Percentiles rank a stretch among this genome's conserved stretches.
Conservation (phyloP, 2,797 vertebrate species). For the Rhinophrynus dorsalis region DNA sequence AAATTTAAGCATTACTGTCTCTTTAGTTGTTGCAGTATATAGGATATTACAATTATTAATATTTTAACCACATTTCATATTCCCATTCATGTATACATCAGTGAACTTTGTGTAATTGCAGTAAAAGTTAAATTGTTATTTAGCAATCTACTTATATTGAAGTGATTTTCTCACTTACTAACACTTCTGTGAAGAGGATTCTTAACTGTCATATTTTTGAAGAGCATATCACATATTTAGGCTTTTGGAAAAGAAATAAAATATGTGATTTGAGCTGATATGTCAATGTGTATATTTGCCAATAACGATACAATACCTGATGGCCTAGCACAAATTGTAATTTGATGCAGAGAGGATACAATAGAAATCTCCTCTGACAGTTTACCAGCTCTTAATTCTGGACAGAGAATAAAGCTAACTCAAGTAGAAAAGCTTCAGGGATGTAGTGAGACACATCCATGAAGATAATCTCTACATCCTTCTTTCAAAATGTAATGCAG, state of each 20-base stretch:
- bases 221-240: not conserved
- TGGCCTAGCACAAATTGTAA: constrained; percentile 27
- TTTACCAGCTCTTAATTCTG: constrained; percentile 27
- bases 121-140: too few relatives aligned
- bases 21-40: too few relatives aligned
- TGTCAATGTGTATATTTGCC: constrained; percentile 8
- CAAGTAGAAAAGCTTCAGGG: constrained; percentile 32
- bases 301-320: constrained; percentile 23
- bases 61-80: too few relatives aligned
- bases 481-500: constrained; percentile 36
- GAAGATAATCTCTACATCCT: constrained; percentile 27
- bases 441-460: constrained; percentile 32
- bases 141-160: too few relatives aligned
- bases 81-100: too few relatives aligned
- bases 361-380: constrained; percentile 31
- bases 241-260: not conserved
- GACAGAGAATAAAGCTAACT: constrained; percentile 20
- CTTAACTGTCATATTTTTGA: not conserved
- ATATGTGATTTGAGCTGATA: too few relatives aligned
- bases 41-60: too few relatives aligned
- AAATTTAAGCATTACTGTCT: too few relatives aligned
- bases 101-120: too few relatives aligned
- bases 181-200: too few relatives aligned
- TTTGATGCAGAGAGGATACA: constrained; percentile 23
- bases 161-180: too few relatives aligned